phyloP scores from a whole-genome alignment of 2,113 vertebrate genomes.

The Vidua macroura region DNA sequence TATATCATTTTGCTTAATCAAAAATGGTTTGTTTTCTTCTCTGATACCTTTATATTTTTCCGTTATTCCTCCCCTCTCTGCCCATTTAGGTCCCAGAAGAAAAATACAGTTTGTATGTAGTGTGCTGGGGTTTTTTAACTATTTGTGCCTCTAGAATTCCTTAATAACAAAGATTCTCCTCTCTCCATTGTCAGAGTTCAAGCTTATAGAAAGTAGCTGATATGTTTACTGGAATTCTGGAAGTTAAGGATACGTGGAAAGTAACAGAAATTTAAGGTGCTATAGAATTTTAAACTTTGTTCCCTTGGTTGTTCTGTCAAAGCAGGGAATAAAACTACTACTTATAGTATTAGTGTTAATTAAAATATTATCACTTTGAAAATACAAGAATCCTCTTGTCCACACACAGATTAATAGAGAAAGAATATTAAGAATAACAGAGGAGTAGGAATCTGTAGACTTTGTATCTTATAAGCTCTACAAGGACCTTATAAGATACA shows the following conservation, averaged over 20 bases:
- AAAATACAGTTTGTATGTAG: not conserved
- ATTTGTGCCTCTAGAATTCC: not conserved
- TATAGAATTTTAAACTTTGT: not conserved
- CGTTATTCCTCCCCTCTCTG: not conserved
- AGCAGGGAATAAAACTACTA: not conserved
- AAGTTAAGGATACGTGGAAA: not conserved
- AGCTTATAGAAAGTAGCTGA: not conserved
- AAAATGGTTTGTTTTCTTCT: not conserved
- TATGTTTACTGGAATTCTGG: not conserved
- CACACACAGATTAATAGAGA: not conserved
- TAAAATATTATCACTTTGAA: not conserved
- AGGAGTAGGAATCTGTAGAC: not conserved
- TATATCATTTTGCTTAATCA: conserved; percentile 3
- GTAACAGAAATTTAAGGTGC: not conserved
- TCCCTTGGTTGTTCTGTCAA: not conserved
- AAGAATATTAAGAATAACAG: not conserved
- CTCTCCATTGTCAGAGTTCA: not conserved
- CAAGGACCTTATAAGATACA: not conserved
- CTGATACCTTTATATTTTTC: not conserved
- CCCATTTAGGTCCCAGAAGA: not conserved
- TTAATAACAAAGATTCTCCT: not conserved
- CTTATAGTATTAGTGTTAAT: not conserved
- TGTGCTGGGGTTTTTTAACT: not conserved
- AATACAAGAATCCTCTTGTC: not conserved
- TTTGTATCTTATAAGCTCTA: not conserved